Base-by-base conservation (phyloP, 2,888 invertebrate species). In the Rhogogaster chlorosoma region DNA sequence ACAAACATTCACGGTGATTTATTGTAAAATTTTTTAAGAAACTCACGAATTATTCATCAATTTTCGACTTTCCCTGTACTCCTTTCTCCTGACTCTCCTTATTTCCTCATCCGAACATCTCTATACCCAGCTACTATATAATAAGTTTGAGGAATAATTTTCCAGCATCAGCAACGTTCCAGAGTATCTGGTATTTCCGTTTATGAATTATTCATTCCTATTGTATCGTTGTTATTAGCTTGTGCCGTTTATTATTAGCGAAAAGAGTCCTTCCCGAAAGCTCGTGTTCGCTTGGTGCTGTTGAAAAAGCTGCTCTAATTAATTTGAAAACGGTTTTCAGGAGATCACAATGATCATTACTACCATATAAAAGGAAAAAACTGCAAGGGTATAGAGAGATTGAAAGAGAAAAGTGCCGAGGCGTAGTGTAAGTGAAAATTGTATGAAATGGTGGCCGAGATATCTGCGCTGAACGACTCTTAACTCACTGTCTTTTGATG, bases 381-480 rank as follows among this genome's bases (percentile, higher is more conserved):
- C 32, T n/a, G n/a, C 32, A 18, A 18, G 15, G 7, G 38, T 38
- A 70, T 18, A 18, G 9, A 70, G 18, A 70, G 2, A 29, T 70
- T 36, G n/a, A 38, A n/a, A 15, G 29, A 36, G 70, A 32, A 70
- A 38, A 70, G n/a, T n/a, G n/a, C 32, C 32, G 32, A 38, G 32
- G n/a, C 29, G n/a, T 70, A 36, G 32, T 38, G 18, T 70, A 70
- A 36, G 70, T 38, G 38, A 70, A 70, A 38, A 70, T 70, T 70
- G 70, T 70, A 38, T 38, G 32, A 15, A 36, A 38, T 10, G 15
- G 12, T 18, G 32, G 36, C n/a, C 22, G 42, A 73, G 73, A 38
- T 73, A 38, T 42, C 38, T 73, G 22, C 73, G 73, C 26, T 73
- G 73, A 42, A 73, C 38, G 73, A 73, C 73, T 73, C 26, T 42